Base-by-base conservation (phyloP, 2,888 invertebrate genomes). In the Mantis religiosa region DNA sequence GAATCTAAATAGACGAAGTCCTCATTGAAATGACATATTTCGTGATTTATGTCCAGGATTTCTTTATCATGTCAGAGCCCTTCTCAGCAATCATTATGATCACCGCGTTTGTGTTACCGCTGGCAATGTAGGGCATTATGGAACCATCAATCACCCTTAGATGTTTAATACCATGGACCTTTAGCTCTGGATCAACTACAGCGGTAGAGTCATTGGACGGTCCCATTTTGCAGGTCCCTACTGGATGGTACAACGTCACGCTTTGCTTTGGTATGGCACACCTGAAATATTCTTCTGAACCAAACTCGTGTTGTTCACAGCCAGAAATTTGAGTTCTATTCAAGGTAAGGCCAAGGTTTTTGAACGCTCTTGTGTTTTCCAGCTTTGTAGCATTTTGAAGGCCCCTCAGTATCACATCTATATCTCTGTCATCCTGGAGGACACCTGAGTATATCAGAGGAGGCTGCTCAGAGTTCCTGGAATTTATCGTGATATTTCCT, bases 11-110 rank as follows among this genome's bases (percentile, higher is more conserved):
- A n/a, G n/a, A n/a, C n/a, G n/a, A 15, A 15, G 4, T 3, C 1
- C 54, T 54, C 4, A 54, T 6, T 71, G 54, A 20, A 20, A 71
- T 71, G 20, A 2, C 25, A 71, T 2, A 6, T 20, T 1, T 71
- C 3, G 2, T 71, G 25, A 20, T 71, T 6, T 20, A 20, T 20
- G 0, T 71, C 97, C 97, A 98, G 93, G 97, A 97, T 93, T 96
- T 95, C 93, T 98, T 98, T 89, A 98, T 95, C 92, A 98, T 94
- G 93, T 98, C 98, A 0, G 98, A 95, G 9, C 97, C 98, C 92
- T 97, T 98, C 92, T 98, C 98, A 0, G 96, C 98, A 71, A 98
- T 97, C 98, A 98, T 98, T 87, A 98, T 97, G 28, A 96, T 96
- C 0, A 98, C 97, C 0, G 98, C 98, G 92, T 98, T 98, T 1